phyloP scores from a whole-genome alignment of 1,140 invertebrate species.

The Penaeus chinensis region DNA sequence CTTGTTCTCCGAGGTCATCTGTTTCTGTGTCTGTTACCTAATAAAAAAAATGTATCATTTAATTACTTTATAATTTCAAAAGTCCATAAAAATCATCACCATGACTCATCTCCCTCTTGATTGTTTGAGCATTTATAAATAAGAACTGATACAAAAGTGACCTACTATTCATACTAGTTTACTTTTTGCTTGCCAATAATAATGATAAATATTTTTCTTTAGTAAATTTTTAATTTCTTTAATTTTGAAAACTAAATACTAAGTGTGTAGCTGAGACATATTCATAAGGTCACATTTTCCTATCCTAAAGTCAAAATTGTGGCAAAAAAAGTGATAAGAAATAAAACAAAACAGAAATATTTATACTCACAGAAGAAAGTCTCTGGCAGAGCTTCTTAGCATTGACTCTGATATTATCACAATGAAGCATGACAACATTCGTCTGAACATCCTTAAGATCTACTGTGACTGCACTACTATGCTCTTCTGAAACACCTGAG shows the following conservation, averaged over 20 bases:
- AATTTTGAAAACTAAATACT: no score
- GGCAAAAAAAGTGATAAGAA: neutral
- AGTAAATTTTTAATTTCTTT: no score
- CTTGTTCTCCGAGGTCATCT: slow-evolving; percentile 56
- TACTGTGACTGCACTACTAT: slow-evolving; percentile 48
- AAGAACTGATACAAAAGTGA: no score
- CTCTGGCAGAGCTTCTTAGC: slow-evolving; percentile 51
- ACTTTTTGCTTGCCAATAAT: no score
- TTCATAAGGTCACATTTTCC: neutral
- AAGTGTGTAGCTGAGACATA: no score
- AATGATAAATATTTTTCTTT: no score
- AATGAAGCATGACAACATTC: slow-evolving; percentile 45
- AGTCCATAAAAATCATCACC: neutral
- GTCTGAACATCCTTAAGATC: slow-evolving; percentile 52
- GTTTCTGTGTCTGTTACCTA: slow-evolving; percentile 58
- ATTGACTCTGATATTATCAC: slow-evolving; percentile 55
- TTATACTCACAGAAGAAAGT: slow-evolving; percentile 38
- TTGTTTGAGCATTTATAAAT: no score
- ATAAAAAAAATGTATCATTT: neutral
- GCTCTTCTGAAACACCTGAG: slow-evolving; percentile 46
- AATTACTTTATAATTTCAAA: neutral
- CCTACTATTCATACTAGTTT: no score
- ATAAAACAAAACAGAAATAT: neutral
- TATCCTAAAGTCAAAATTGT: neutral
- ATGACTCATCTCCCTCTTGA: neutral